These are phyloP conservation scores for Hydrozoanthus tunicans DNA, from an alignment of 64 coral and sea anemone species.

Conservation along the genomic window DNA sequence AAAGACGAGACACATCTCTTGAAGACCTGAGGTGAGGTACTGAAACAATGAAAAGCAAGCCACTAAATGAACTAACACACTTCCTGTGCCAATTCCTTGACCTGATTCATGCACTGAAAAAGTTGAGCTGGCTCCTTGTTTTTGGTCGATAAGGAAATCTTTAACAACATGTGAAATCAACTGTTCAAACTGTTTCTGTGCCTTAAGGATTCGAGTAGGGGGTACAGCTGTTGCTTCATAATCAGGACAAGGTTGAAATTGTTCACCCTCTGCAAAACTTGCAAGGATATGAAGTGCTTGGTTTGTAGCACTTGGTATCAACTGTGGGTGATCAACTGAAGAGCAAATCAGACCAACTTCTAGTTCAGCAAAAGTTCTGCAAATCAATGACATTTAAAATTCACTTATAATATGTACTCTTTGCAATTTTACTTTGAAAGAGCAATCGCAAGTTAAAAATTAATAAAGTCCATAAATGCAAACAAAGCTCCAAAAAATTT, in stretches of 20 bases:
- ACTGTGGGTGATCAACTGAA: neutral
- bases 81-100: constrained; percentile 24
- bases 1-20: constrained; percentile 60
- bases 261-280: constrained; percentile 64
- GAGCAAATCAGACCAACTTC: constrained; percentile 54
- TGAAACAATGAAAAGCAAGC: constrained; percentile 76
- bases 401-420: neutral
- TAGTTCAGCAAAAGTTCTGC: constrained; percentile 87
- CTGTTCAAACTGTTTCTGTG: constrained; percentile 66
- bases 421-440: neutral
- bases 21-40: constrained; percentile 74
- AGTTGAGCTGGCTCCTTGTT: constrained; percentile 2
- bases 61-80: constrained; percentile 65
- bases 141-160: constrained; percentile 27
- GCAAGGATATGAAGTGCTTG: constrained; percentile 64
- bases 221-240: constrained; percentile 25
- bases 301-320: constrained; percentile 10
- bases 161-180: constrained; percentile 12
- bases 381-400: neutral
- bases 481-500: neutral
- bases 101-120: constrained; percentile 37
- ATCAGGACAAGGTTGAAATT: constrained; percentile 21
- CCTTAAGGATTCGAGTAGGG: constrained; percentile 71
- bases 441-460: neutral
- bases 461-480: neutral